Evolutionary conservation across 2,888 invertebrate species (phyloP).

Genomic region (Pollenia griseotomentosa): DNA sequence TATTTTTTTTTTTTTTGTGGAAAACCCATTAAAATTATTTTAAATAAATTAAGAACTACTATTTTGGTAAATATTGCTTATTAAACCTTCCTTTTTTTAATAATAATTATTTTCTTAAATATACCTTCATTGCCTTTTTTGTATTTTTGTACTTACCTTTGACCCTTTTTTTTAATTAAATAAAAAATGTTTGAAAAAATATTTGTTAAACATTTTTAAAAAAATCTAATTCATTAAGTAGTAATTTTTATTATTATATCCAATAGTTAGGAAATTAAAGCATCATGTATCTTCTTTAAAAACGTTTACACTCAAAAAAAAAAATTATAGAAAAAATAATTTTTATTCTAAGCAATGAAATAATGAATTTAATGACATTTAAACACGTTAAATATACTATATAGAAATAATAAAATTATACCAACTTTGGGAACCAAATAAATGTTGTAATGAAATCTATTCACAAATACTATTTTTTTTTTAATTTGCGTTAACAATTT

Average conservation of each 20-base stretch:
- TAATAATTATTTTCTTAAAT: constrained; percentile 36
- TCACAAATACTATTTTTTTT: not conserved
- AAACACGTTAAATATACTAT: constrained; percentile 20
- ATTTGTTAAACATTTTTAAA: constrained; percentile 25
- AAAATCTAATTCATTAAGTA: constrained; percentile 52
- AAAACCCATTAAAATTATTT: not conserved
- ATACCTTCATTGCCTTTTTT: constrained; percentile 70
- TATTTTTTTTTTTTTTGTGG: constrained; percentile 15
- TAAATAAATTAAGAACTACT: constrained; percentile 39
- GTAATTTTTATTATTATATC: constrained; percentile 29
- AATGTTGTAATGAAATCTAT: not conserved
- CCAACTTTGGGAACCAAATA: constrained; percentile 4
- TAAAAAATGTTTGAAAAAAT: not conserved
- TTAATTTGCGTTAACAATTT: not conserved
- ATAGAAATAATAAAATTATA: constrained; percentile 14
- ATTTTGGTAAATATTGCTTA: constrained; percentile 49
- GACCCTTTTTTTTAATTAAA: constrained; percentile 20
- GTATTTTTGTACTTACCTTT: constrained; percentile 65
- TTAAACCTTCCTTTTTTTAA: constrained; percentile 49
- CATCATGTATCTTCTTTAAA: constrained; percentile 59
- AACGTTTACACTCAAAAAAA: constrained; percentile 71
- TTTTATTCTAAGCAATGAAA: constrained; percentile 61
- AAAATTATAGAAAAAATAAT: constrained; percentile 73
- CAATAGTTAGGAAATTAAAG: constrained; percentile 68
- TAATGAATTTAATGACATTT: constrained; percentile 56